A percentile compares a stretch with the other conserved stretches of the same genome.
Evolutionary conservation across 2,113 vertebrate genomes (phyloP).

Genomic region (Struthio camelus): DNA sequence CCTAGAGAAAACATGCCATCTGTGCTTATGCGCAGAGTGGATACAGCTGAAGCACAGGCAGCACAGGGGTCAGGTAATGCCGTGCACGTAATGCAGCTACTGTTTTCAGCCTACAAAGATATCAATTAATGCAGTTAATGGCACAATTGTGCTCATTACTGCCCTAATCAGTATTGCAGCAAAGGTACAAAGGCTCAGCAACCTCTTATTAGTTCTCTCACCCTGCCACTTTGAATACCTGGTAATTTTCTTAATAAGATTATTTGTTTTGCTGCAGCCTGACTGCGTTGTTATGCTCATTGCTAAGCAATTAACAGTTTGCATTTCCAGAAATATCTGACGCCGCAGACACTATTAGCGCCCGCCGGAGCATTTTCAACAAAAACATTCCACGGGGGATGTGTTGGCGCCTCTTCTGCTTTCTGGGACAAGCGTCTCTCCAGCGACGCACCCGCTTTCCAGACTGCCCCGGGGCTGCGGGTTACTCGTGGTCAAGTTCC

Average conservation of each 20-base stretch:
- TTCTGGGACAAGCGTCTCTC: not conserved
- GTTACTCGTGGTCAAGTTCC: not conserved
- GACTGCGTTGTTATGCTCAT: not conserved
- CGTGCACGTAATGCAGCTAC: not conserved
- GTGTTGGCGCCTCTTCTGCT: not conserved
- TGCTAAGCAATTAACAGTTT: conserved; percentile 27
- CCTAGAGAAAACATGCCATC: rapidly evolving
- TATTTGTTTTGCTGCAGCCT: not conserved
- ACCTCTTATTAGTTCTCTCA: not conserved
- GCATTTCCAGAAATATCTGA: conserved; percentile 19
- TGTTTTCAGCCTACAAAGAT: not conserved
- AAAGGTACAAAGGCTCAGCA: not conserved
- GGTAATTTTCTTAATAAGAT: not conserved
- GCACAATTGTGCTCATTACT: not conserved
- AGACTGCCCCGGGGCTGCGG: not conserved
- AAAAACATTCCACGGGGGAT: conserved; percentile 1
- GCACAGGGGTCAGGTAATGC: not conserved
- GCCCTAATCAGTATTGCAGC: not conserved
- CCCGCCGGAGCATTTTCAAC: not conserved
- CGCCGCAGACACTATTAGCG: not conserved
- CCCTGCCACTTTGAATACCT: not conserved
- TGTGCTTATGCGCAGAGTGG: not conserved
- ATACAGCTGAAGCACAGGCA: not conserved
- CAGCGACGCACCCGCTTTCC: not conserved
- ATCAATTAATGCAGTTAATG: not conserved